Base-by-base conservation (phyloP, 2,888 invertebrate species). In the Strigamia maritima region DNA sequence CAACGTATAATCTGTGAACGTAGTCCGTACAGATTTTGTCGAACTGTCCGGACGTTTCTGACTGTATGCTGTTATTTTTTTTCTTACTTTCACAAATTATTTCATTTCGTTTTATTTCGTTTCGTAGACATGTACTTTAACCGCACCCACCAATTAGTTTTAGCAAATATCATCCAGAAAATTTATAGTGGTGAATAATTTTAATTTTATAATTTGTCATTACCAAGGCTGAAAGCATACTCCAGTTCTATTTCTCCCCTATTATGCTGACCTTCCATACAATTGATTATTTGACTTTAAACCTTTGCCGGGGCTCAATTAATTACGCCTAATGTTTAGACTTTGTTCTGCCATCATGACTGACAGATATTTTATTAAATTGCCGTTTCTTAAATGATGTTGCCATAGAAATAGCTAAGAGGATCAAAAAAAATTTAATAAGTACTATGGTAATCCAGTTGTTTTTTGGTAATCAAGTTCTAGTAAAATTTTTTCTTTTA, bases 91-190 rank as follows among this genome's bases (percentile, higher is more conserved):
- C 49, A 4, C 49, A 49, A 49, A 7, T 35, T 35, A 7, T 49
- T 49, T 4, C 49, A 49, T 10, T 49, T 60, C 22, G 22, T 60
- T 60, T 35, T 35, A 16, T 60, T 60, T 10, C 60, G 22, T n/a
- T 60, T 70, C 26, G 24, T 24, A 14, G 3, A 70, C 70, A 70
- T 3, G 70, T 70, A 28, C n/a, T 28, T 28, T 24, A 12, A 70
- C 70, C 28, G 14, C 70, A n/a, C 70, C 70, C 70, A 70, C 70
- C 65, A 65, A 65, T 49, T 44, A 14, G 49, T 49, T 49, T 49
- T 19, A 16, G n/a, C 19, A 22, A 54, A 54, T 19, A 54, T 19
- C 22, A 19, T 19, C 54, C 19, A 22, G 3, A 3, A 19, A 54
- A n/a, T 16, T 44, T 44, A 1, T 6, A 60, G 26, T 14, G 28